phyloP scores from a whole-genome alignment of 2,797 vertebrate species.

The Pseudopleuronectes americanus region DNA sequence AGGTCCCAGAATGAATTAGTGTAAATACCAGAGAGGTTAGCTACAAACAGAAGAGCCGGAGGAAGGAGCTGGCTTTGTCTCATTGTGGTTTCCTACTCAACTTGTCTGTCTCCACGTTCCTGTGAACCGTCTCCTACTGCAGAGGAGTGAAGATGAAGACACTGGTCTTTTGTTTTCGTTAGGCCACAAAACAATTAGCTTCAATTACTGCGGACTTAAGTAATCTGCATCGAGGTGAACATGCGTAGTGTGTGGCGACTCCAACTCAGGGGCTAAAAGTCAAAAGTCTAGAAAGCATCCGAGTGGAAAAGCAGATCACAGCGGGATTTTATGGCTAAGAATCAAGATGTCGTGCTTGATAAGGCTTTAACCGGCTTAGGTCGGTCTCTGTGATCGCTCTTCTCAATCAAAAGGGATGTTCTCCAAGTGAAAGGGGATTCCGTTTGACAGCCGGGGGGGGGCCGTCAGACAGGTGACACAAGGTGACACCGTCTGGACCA shows the following conservation, averaged over 20 bases:
- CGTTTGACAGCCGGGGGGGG: constrained; percentile 14
- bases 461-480: constrained; percentile 25
- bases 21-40: constrained; percentile 1
- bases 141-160: too few relatives aligned
- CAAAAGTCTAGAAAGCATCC: constrained; percentile 38
- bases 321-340: constrained; percentile 68
- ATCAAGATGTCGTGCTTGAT: constrained; percentile 81
- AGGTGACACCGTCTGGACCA: constrained; percentile 25
- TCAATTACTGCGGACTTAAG: too few relatives aligned
- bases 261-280: constrained; percentile 26
- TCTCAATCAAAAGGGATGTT: constrained; percentile 78
- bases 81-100: constrained; percentile 48
- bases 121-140: neutral
- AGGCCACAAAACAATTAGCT: too few relatives aligned
- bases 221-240: neutral
- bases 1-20: neutral
- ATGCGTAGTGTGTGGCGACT: neutral
- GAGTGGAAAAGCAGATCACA: constrained; percentile 63
- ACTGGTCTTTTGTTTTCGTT: neutral
- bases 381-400: constrained; percentile 48
- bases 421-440: constrained; percentile 67
- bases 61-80: constrained; percentile 11
- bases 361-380: constrained; percentile 82
- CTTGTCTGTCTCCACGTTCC: constrained; percentile 21
- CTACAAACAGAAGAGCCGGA: neutral